Percentiles rank a stretch among this genome's conserved stretches.
These are phyloP conservation scores for Alviniconcha strummeri DNA, from an alignment of 2,888 invertebrate genomes.

Conservation along the genomic window DNA sequence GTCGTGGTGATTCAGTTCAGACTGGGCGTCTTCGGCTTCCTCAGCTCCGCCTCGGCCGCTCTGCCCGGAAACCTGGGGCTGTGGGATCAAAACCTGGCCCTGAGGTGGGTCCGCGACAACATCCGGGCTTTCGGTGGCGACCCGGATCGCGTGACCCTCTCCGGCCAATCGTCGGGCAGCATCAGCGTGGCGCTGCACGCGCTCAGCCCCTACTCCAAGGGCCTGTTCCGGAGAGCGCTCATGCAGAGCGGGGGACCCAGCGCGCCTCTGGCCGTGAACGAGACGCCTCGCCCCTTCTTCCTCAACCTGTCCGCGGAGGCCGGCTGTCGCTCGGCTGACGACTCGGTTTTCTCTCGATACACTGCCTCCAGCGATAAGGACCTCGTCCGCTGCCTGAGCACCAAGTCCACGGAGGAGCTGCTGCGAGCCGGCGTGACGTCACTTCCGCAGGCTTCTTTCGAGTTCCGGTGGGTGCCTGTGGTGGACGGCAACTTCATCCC, in stretches of 20 bases:
- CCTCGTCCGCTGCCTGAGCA: too few species aligned
- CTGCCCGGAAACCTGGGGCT: slow-evolving; percentile 30
- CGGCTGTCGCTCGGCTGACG: background rate
- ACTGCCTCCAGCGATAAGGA: too few species aligned
- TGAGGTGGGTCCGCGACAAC: slow-evolving; percentile 30
- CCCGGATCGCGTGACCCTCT: slow-evolving; percentile 32
- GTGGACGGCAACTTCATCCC: too few species aligned
- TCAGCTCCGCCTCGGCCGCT: slow-evolving; percentile 27
- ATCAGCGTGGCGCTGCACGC: slow-evolving; percentile 30
- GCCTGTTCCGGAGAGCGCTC: slow-evolving; percentile 16
- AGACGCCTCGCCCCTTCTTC: background rate
- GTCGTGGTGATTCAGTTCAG: slow-evolving; percentile 31
- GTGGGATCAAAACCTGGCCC: slow-evolving; percentile 32
- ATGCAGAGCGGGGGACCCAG: background rate
- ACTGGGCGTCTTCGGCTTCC: slow-evolving; percentile 35
- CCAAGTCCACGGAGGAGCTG: too few species aligned
- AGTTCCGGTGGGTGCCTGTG: too few species aligned
- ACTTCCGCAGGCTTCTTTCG: too few species aligned
- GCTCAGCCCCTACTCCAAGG: slow-evolving; percentile 12
- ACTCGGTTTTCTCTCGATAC: too few species aligned
- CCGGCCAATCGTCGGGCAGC: slow-evolving; percentile 39
- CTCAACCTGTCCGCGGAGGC: background rate
- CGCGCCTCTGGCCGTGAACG: background rate
- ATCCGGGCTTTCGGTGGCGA: background rate
- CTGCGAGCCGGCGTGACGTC: too few species aligned